Evolutionary conservation across 2,888 invertebrate genomes (phyloP).

Genomic region (Lottia gigantea): DNA sequence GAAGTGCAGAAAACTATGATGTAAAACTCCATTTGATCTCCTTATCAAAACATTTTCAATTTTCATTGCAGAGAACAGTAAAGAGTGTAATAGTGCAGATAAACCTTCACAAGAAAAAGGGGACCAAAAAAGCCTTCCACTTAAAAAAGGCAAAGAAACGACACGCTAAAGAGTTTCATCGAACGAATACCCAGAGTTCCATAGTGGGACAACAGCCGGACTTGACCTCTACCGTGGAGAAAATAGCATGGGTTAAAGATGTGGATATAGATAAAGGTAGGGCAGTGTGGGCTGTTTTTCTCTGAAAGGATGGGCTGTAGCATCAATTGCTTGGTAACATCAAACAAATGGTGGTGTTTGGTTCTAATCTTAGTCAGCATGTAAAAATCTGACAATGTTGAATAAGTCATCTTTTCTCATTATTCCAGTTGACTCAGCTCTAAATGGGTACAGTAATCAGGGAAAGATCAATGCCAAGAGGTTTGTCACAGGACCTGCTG

Average conservation of each 20-base stretch:
- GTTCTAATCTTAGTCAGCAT: background rate
- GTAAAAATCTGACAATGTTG: no score
- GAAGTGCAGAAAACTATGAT: no score
- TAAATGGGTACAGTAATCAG: no score
- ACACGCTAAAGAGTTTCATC: constrained; percentile 18
- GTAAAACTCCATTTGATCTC: no score
- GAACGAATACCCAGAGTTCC: background rate
- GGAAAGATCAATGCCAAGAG: no score
- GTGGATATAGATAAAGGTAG: constrained; percentile 69
- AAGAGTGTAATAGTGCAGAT: constrained; percentile 57
- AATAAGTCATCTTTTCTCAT: no score
- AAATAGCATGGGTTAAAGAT: constrained; percentile 84
- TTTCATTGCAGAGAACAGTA: constrained; percentile 51
- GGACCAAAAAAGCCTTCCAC: constrained; percentile 39
- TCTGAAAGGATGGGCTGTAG: background rate
- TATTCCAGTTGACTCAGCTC: no score
- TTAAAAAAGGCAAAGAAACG: constrained; percentile 34
- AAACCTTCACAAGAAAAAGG: constrained; percentile 46
- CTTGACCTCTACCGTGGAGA: constrained; percentile 55
- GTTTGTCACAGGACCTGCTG: no score
- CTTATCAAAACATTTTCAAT: no score
- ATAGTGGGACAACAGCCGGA: constrained; percentile 5
- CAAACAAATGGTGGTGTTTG: background rate
- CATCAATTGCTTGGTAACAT: background rate
- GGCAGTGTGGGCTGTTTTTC: constrained; percentile 10